Evolutionary conservation across 2,797 vertebrate genomes (phyloP).

Genomic region (Sparidentex hasta): DNA sequence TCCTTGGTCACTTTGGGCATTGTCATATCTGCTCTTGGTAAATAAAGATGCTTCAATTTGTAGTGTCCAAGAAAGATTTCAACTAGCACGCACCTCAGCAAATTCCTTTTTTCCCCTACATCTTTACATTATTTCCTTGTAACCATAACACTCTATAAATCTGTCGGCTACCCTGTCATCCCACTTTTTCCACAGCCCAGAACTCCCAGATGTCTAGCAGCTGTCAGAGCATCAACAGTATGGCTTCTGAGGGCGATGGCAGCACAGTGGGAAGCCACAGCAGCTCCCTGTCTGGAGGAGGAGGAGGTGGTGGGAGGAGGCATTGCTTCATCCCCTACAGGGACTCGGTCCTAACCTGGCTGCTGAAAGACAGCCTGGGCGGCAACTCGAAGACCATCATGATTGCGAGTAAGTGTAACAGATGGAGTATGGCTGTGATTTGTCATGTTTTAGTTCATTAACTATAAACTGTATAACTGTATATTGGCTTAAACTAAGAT

Average conservation of each 20-base stretch:
- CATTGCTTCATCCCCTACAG: constrained; percentile 96
- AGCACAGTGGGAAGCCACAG: constrained; percentile 84
- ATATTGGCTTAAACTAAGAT: not conserved
- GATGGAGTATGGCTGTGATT: not conserved
- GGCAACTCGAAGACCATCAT: constrained; percentile 99
- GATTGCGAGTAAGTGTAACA: constrained; percentile 93
- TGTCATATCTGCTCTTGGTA: constrained; percentile 97
- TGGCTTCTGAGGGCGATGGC: constrained; percentile 89
- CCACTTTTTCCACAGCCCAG: constrained; percentile 87
- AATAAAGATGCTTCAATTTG: constrained; percentile 5
- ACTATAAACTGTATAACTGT: not conserved
- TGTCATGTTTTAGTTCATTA: not conserved
- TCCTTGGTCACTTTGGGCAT: constrained; percentile 97
- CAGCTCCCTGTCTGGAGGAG: constrained; percentile 82
- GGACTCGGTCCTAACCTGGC: constrained; percentile 97
- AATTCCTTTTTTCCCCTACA: not conserved
- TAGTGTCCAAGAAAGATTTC: not conserved
- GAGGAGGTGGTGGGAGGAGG: constrained; percentile 77
- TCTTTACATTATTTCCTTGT: not conserved
- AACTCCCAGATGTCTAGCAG: constrained; percentile 97
- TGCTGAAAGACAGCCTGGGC: constrained; percentile 97
- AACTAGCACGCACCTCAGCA: not conserved
- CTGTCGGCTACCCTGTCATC: not conserved
- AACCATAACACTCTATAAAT: not conserved
- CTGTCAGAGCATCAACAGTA: constrained; percentile 94